These are phyloP conservation scores for Crocallis elinguaria DNA, from an alignment of 2,888 invertebrate genomes.

Conservation along the genomic window DNA sequence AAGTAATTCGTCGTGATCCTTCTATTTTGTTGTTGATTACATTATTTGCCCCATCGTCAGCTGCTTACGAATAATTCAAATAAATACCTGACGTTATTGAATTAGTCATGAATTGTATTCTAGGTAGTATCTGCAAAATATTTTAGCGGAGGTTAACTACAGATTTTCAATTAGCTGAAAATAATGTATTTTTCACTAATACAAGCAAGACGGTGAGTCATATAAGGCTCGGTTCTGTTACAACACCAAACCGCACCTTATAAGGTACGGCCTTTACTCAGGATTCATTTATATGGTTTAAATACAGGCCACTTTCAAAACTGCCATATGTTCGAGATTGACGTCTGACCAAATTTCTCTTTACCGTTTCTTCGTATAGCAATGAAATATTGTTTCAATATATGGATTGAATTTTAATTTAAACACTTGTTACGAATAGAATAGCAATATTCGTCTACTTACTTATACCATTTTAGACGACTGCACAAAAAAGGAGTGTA, in stretches of 20 bases:
- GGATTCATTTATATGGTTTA: slow-evolving; percentile 78
- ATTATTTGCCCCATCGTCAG: slow-evolving; percentile 7
- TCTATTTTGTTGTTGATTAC: neutral
- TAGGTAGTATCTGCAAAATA: slow-evolving; percentile 31
- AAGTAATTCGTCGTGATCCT: neutral
- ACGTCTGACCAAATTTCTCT: slow-evolving; percentile 75
- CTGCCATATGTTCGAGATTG: slow-evolving; percentile 80
- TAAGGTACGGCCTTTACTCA: slow-evolving; percentile 76
- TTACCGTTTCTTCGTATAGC: slow-evolving; percentile 28
- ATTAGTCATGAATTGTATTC: slow-evolving; percentile 42
- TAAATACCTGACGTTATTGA: slow-evolving; percentile 5
- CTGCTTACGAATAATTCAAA: slow-evolving; percentile 2
- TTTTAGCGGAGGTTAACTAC: slow-evolving; percentile 53
- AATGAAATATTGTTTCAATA: slow-evolving; percentile 18
- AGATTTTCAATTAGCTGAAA: slow-evolving; percentile 74
- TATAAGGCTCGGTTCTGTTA: slow-evolving; percentile 68
- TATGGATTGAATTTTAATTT: slow-evolving; percentile 22
- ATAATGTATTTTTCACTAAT: slow-evolving; percentile 75
- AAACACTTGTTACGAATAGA: slow-evolving; percentile 10
- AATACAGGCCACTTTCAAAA: slow-evolving; percentile 79
- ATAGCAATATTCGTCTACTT: slow-evolving; percentile 4
- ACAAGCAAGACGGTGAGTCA: slow-evolving; percentile 71
- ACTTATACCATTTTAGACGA: slow-evolving; percentile 29
- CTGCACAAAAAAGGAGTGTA: no score
- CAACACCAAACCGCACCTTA: slow-evolving; percentile 71